These are phyloP conservation scores for Sciurus vulgaris DNA, from an alignment of 2,797 vertebrate genomes.

Conservation along the genomic window DNA sequence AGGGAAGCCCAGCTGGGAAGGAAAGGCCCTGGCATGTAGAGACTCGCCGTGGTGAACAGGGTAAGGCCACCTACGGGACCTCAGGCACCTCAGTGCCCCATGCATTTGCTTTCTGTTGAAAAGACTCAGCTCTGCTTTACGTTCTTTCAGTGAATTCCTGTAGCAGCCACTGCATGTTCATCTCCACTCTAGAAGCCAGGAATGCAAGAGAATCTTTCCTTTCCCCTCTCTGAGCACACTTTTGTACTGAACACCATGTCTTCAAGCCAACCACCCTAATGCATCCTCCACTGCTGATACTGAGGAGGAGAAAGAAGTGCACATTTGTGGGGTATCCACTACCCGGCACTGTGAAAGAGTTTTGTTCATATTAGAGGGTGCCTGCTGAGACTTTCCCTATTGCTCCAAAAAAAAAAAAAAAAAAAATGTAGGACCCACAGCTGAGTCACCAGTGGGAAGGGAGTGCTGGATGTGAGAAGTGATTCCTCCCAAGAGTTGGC, in stretches of 20 bases:
- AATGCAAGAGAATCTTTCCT: accelerated
- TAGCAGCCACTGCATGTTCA: background rate
- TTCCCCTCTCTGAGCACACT: background rate
- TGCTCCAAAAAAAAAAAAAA: background rate
- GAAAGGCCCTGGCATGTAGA: background rate
- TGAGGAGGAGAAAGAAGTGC: background rate
- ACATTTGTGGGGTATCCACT: background rate
- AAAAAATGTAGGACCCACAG: background rate
- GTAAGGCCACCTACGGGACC: background rate
- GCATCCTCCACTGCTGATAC: background rate
- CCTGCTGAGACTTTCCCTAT: background rate
- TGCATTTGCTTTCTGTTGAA: background rate
- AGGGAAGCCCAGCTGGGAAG: background rate
- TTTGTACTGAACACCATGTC: background rate
- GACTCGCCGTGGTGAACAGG: background rate
- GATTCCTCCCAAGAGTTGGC: background rate
- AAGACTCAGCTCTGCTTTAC: background rate
- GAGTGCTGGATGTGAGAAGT: background rate
- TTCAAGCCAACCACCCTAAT: background rate
- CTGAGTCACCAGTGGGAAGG: background rate
- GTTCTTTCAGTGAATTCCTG: background rate
- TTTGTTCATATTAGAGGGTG: background rate
- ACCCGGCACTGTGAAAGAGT: background rate
- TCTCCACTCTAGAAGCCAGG: background rate
- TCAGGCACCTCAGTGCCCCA: background rate